These are phyloP conservation scores for Reinhardtius hippoglossoides DNA, from an alignment of 2,113 vertebrate genomes.

Conservation along the genomic window DNA sequence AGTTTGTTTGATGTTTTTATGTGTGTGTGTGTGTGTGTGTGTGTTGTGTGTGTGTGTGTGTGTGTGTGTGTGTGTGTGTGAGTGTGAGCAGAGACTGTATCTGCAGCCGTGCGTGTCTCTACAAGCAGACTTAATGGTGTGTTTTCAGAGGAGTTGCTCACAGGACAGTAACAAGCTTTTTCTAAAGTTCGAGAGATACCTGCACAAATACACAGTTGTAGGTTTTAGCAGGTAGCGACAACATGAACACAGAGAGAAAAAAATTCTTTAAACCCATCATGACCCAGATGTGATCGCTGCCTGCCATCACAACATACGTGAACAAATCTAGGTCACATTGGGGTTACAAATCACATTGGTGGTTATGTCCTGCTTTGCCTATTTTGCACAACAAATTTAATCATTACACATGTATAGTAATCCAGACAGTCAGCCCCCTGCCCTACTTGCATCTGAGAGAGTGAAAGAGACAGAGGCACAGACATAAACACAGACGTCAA, in stretches of 20 bases:
- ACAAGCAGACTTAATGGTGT: neutral
- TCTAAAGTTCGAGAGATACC: neutral
- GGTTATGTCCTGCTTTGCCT: slow-evolving; percentile 40
- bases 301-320: slow-evolving; percentile 19
- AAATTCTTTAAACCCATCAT: neutral
- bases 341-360: slow-evolving; percentile 35
- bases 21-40: slow-evolving; percentile 2
- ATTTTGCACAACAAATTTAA: slow-evolving; percentile 48
- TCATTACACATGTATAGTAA: slow-evolving; percentile 56
- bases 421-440: slow-evolving; percentile 56
- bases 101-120: no score
- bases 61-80: neutral
- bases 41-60: neutral
- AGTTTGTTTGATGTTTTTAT: neutral
- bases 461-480: slow-evolving; percentile 4
- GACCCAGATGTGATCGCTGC: slow-evolving; percentile 42
- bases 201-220: neutral
- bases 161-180: neutral
- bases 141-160: neutral
- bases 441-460: slow-evolving; percentile 44
- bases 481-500: slow-evolving; percentile 43
- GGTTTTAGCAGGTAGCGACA: slow-evolving; percentile 9
- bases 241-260: neutral
- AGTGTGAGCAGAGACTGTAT: no score
- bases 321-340: slow-evolving; percentile 61